Percentiles rank a stretch among this genome's conserved stretches.
These are phyloP conservation scores for Spermophilus dauricus DNA, from an alignment of 2,113 vertebrate species.

Conservation along the genomic window DNA sequence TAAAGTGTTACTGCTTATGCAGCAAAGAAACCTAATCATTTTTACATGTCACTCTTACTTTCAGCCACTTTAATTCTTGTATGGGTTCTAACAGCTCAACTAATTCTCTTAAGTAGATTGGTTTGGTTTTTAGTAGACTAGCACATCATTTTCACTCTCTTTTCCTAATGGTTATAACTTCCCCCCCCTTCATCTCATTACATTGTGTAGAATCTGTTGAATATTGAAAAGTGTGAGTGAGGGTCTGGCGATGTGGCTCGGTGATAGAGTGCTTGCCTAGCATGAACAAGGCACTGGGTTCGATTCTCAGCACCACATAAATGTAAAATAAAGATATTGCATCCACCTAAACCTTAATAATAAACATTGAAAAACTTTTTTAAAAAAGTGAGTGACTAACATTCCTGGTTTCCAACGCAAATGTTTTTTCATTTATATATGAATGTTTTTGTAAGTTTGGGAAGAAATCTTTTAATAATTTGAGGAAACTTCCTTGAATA, in stretches of 20 bases:
- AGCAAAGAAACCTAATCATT: background rate
- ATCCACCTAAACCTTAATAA: too few species aligned
- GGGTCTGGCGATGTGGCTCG: too few species aligned
- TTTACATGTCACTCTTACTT: background rate
- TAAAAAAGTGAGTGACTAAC: background rate
- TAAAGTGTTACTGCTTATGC: background rate
- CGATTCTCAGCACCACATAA: too few species aligned
- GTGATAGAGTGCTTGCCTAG: too few species aligned
- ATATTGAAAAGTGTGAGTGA: background rate
- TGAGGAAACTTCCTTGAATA: conserved; percentile 15
- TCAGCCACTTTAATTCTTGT: background rate
- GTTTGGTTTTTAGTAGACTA: background rate
- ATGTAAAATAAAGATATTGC: too few species aligned
- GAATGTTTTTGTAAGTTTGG: background rate
- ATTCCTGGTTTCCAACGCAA: background rate
- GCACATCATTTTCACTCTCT: background rate
- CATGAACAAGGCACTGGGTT: too few species aligned
- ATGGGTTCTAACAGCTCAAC: background rate
- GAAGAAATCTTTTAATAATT: background rate
- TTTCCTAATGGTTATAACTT: background rate
- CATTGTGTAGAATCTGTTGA: background rate
- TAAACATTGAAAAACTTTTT: too few species aligned
- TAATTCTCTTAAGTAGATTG: background rate
- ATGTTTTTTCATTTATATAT: background rate
- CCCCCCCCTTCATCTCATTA: background rate